Base-by-base conservation (phyloP, 2,888 invertebrate genomes). In the Muschampia plurimacula region DNA sequence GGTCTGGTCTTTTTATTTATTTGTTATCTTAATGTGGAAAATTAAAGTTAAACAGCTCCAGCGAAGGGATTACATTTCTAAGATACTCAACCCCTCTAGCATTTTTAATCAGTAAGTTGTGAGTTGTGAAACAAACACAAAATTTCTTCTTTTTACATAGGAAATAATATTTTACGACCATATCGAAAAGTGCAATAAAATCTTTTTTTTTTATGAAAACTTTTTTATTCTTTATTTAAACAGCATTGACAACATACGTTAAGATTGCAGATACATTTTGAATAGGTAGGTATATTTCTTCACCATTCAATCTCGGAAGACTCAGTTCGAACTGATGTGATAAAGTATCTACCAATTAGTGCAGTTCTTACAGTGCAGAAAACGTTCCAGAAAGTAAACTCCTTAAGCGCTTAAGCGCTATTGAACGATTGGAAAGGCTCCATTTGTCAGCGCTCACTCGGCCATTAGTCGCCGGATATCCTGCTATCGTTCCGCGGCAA, bases 401-500 rank as follows among this genome's bases (percentile, higher is more conserved):
- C 28, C 28, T 57, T 57, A 74, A 72, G 32, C 32, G 60, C 60
- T 36, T 36, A 60, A 60, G 60, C 60, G 60, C 60, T 62, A 67
- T 60, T 72, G 60, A 66, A 62, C 49, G 59, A 71, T 39, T 66
- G 46, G 66, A 46, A 78, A 71, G 71, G 75, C 74, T 74, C 73
- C 74, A 75, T 73, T 70, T 73, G 69, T 72, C 72, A 72, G 67
- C 52, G 52, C 72, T 67, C 62, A 28, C 46, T 32, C 55, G 44
- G 63, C 84, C 83, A 84, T 84, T 85, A 82, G 81, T 70, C 72
- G 74, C 69, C 73, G 77, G 77, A 77, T 78, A 81, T 79, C 76
- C 75, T 73, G 75, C 77, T 75, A 74, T 76, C 78, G 77, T 75
- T 75, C 73, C 44, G 74, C 76, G 68, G 80, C 80, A 81, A 85